Conservation (phyloP, 1,140 invertebrate species). For the Ericerus pela region DNA sequence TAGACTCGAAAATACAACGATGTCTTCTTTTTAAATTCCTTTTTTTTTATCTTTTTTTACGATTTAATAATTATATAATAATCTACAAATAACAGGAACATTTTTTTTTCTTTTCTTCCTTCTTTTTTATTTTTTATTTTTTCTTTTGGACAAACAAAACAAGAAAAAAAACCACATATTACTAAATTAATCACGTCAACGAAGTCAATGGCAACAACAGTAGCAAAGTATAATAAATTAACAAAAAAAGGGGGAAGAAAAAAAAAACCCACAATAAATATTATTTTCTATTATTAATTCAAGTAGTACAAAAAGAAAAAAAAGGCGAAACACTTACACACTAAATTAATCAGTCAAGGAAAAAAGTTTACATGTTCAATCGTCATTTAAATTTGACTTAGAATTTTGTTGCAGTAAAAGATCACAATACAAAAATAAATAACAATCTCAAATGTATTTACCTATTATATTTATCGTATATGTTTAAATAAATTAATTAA, state of each 20-base stretch:
- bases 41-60: too few species aligned
- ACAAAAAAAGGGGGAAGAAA: too few species aligned
- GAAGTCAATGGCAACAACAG: conserved; percentile 8
- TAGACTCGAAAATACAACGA: too few species aligned
- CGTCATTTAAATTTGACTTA: conserved; percentile 10
- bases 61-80: too few species aligned
- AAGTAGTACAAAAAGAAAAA: not conserved
- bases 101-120: too few species aligned
- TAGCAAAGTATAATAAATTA: conserved; percentile 6
- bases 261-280: conserved; percentile 11
- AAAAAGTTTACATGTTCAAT: conserved; percentile 5
- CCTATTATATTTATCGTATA: too few species aligned
- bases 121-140: too few species aligned
- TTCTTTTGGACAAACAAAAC: not conserved
- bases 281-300: too few species aligned
- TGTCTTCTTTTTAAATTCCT: too few species aligned
- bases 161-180: not conserved
- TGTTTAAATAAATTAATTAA: conserved; percentile 8
- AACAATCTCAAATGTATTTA: too few species aligned
- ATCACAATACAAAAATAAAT: conserved; percentile 12
- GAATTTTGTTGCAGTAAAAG: conserved; percentile 8
- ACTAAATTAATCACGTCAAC: conserved; percentile 9
- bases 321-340: not conserved
- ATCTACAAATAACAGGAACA: conserved; percentile 11
- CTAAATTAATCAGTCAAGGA: conserved; percentile 6